Percentiles rank a stretch among this genome's conserved stretches.
Evolutionary conservation across 2,113 vertebrate species (phyloP).

Genomic region (Cavia porcellus): DNA sequence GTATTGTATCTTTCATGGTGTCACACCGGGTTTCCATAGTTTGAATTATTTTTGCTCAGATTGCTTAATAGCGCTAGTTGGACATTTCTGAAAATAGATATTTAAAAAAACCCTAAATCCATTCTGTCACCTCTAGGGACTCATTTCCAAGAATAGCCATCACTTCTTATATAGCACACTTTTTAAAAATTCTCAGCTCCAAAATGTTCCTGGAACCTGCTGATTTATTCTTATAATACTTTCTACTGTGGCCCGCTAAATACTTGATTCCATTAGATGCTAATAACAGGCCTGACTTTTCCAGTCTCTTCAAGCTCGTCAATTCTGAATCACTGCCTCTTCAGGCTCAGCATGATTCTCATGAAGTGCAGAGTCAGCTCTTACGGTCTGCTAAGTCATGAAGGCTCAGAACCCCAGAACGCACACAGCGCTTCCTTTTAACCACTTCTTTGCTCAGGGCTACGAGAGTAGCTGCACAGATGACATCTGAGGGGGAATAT

Average conservation of each 20-base stretch:
- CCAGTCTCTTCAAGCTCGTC: constrained; percentile 26
- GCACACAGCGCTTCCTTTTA: not conserved
- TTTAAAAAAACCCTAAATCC: constrained; percentile 39
- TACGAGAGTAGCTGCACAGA: not conserved
- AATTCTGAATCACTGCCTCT: constrained; percentile 52
- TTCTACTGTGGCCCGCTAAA: constrained; percentile 50
- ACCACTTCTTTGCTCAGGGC: not conserved
- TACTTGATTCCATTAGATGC: constrained; percentile 65
- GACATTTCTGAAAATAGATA: constrained; percentile 58
- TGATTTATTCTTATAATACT: constrained; percentile 70
- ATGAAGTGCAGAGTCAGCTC: constrained; percentile 10
- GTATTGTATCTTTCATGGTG: not conserved
- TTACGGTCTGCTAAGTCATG: not conserved
- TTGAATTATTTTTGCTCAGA: constrained; percentile 54
- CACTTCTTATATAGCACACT: constrained; percentile 33
- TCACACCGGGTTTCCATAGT: not conserved
- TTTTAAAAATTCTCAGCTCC: not conserved
- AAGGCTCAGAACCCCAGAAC: not conserved
- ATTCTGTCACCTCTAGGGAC: constrained; percentile 30
- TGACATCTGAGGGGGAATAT: not conserved
- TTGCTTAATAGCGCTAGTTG: not conserved
- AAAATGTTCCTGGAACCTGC: constrained; percentile 65
- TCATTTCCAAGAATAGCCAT: constrained; percentile 66
- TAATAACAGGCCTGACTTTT: constrained; percentile 51
- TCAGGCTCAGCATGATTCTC: not conserved